Evolutionary conservation across 2,888 invertebrate genomes (phyloP).

Genomic region (Mantis religiosa): DNA sequence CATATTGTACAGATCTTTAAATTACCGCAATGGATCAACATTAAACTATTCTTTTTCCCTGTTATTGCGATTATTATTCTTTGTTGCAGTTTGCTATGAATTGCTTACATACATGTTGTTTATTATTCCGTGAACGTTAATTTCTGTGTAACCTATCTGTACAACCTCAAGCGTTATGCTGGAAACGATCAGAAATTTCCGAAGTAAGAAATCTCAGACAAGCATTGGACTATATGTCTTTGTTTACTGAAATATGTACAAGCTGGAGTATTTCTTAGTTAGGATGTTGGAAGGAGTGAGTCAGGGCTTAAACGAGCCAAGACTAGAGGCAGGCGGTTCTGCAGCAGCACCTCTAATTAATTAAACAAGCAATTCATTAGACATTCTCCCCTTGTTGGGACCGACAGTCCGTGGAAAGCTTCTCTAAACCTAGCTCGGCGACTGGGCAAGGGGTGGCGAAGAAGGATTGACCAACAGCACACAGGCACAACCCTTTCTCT

Average conservation of each 20-base stretch:
- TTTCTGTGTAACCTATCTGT: too few relatives aligned
- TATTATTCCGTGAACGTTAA: too few relatives aligned
- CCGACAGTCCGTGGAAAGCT: neutral
- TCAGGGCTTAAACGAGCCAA: neutral
- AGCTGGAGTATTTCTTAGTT: neutral
- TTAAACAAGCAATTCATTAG: conserved; percentile 74
- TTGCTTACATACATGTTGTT: too few relatives aligned
- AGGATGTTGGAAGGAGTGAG: neutral
- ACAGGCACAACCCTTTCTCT: neutral
- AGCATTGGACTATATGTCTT: neutral
- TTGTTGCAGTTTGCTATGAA: too few relatives aligned
- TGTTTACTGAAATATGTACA: neutral
- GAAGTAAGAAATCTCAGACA: neutral
- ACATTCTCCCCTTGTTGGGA: conserved; percentile 28
- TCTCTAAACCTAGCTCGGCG: conserved; percentile 9
- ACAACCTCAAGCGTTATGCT: too few relatives aligned
- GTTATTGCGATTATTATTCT: too few relatives aligned
- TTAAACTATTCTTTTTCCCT: too few relatives aligned
- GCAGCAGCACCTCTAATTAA: conserved; percentile 57
- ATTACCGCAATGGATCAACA: too few relatives aligned
- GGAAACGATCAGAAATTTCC: too few relatives aligned
- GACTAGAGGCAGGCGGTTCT: neutral
- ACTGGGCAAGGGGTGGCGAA: conserved; percentile 7
- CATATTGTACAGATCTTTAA: too few relatives aligned
- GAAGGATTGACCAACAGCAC: conserved; percentile 18